phyloP scores from a whole-genome alignment of 64 coral and sea anemone genomes.

The Pocillopora verrucosa region DNA sequence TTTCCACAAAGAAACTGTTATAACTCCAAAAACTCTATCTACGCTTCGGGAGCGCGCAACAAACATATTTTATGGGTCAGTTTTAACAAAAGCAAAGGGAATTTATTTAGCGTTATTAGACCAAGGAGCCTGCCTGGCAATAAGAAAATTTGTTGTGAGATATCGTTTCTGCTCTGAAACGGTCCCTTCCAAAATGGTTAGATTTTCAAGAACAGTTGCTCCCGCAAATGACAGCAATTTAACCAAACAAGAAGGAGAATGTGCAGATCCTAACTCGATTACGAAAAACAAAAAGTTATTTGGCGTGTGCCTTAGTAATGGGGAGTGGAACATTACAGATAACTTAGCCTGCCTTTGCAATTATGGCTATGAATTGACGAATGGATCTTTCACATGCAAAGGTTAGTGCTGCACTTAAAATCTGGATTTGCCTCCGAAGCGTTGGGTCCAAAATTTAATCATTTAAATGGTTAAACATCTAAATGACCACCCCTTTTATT shows the following conservation, averaged over 20 bases:
- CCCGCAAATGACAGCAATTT: slow-evolving; percentile 7
- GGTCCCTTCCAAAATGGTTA: slow-evolving; percentile 4
- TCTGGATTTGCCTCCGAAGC: too few relatives aligned
- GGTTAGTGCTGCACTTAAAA: not conserved
- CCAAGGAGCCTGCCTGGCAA: slow-evolving; percentile 33
- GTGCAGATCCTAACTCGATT: not conserved
- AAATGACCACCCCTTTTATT: too few relatives aligned
- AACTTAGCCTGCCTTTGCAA: slow-evolving; percentile 10
- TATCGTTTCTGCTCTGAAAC: slow-evolving; percentile 37
- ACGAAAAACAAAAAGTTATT: not conserved
- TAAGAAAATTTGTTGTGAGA: not conserved
- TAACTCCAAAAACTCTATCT: not conserved
- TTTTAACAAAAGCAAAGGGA: not conserved
- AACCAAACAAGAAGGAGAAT: slow-evolving; percentile 16
- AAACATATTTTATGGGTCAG: not conserved
- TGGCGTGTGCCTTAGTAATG: slow-evolving; percentile 39
- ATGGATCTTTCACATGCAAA: not conserved
- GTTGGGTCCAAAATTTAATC: too few relatives aligned
- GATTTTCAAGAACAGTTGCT: slow-evolving; percentile 36
- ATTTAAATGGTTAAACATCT: too few relatives aligned
- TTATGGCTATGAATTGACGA: slow-evolving; percentile 19
- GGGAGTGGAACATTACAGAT: slow-evolving; percentile 50
- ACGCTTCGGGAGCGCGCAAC: fast-evolving
- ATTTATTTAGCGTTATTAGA: slow-evolving; percentile 40
- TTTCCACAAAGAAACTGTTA: not conserved